Conservation (phyloP, 2,113 vertebrate species). For the Heliornis fulica region DNA sequence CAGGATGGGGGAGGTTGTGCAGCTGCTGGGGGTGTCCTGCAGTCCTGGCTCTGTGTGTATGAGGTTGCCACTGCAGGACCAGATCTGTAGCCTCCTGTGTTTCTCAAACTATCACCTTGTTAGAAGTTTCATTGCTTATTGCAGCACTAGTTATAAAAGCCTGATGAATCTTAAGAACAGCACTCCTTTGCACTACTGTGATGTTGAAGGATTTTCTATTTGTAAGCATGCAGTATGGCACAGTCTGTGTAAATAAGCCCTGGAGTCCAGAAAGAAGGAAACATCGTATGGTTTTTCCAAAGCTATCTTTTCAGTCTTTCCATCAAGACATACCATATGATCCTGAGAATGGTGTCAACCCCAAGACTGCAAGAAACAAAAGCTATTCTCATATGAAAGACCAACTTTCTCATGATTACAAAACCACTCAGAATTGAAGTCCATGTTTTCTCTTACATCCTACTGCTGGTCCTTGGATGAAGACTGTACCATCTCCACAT, state of each 20-base stretch:
- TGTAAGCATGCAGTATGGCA: neutral
- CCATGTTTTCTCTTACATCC: neutral
- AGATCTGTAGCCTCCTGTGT: neutral
- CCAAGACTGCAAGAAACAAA: neutral
- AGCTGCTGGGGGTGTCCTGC: neutral
- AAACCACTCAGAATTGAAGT: neutral
- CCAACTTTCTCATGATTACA: neutral
- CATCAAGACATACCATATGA: neutral
- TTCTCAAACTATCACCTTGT: neutral
- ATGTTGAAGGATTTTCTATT: neutral
- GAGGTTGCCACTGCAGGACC: neutral
- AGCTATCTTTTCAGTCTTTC: neutral
- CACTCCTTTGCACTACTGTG: neutral
- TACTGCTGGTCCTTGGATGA: neutral
- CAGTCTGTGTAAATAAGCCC: neutral
- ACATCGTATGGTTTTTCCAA: neutral
- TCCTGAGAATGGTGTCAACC: neutral
- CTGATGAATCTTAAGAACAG: neutral
- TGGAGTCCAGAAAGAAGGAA: neutral
- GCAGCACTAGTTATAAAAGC: neutral
- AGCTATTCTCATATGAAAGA: neutral
- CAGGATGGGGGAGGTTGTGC: fast-evolving
- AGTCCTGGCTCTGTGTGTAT: neutral
- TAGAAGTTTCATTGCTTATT: neutral
- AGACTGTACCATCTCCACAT: neutral